Evolutionary conservation across 2,888 invertebrate genomes (phyloP), one percentile per base, ranked within the genome.

Genomic region (Nemotelus nigrinus): DNA sequence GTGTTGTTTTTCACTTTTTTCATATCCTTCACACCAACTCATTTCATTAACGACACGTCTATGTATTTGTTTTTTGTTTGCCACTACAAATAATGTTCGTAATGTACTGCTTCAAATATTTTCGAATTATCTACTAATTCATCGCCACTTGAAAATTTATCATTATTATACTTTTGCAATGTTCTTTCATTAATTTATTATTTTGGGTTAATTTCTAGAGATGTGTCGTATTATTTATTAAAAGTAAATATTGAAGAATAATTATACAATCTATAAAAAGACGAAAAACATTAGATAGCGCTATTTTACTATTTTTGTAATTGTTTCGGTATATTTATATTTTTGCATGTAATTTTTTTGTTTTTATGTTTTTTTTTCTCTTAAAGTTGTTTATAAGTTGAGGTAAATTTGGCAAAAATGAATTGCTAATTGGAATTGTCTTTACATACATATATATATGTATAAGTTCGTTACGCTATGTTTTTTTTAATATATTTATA

Each of bases 351-450:
- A 53, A 41, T 8, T 70, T 6, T 55, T 72, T 55, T 72, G 48
- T 70, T 48, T n/a, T 70, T 55, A 63, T n/a, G 3, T 75, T 43
- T 48, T 63, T 75, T 63, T 41, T 39, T 60, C 60, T 43, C 63
- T 60, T 60, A 74, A 44, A 60, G 43, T 64, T 64, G 47, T 55
- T 71, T 74, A 64, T 64, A 81, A 83, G 79, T 83, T 85, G 85
- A 85, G 85, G 85, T 86, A 86, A 85, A 85, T 85, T 86, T 86
- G 86, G 86, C 85, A 85, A 86, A 84, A 57, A 57, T 25, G 57
- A 57, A 57, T 57, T 57, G 57, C 57, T 57, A 57, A 57, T 57
- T 57, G 2, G 57, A 57, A 57, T 57, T 10, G 10, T 57, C 25
- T 57, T 25, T 57, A 57, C 57, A 57, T 25, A 8, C 25, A 25